Conservation (phyloP, 2,797 vertebrate genomes). For the Muscicapa comitata region DNA sequence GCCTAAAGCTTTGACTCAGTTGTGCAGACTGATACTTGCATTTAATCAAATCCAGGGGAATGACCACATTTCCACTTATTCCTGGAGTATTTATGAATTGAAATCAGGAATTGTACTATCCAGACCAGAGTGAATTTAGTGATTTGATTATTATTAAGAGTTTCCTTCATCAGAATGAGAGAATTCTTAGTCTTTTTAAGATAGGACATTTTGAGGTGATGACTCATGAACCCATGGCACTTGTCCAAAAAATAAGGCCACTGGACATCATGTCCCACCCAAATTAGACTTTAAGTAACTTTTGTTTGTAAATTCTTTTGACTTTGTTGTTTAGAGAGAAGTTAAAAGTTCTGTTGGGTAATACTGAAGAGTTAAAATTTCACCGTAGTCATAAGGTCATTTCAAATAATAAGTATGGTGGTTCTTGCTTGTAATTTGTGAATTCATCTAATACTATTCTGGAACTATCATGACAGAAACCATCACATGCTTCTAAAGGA, state of each 20-base stretch:
- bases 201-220: background rate
- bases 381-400: accelerated
- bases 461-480: background rate
- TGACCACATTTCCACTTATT: background rate
- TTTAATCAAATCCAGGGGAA: background rate
- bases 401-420: background rate
- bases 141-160: background rate
- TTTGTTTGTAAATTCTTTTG: background rate
- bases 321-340: background rate
- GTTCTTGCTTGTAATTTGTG: background rate
- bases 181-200: background rate
- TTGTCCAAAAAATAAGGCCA: background rate
- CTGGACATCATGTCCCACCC: background rate
- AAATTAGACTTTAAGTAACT: background rate
- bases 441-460: background rate
- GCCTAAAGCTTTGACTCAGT: accelerated
- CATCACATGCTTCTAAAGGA: background rate
- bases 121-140: background rate
- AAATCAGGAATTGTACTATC: background rate
- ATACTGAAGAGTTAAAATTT: background rate
- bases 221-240: background rate
- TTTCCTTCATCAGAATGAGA: background rate
- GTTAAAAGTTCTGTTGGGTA: background rate
- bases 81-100: background rate
- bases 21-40: background rate